These are phyloP conservation scores for Danaus plexippus DNA, from an alignment of 1,140 invertebrate genomes.

Conservation along the genomic window DNA sequence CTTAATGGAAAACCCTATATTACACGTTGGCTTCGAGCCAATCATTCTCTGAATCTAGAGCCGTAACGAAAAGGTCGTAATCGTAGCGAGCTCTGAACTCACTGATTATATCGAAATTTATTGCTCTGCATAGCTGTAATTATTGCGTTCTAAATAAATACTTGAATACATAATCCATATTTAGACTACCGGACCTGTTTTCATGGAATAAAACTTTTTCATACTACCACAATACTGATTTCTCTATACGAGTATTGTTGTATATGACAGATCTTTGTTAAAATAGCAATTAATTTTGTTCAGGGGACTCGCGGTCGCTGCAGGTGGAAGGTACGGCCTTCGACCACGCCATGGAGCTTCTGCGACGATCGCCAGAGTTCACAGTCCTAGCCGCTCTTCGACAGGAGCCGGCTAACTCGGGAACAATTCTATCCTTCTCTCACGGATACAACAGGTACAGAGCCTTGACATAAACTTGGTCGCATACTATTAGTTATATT, in stretches of 20 bases:
- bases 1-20: too few relatives aligned
- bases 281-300: neutral
- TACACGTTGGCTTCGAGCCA: too few relatives aligned
- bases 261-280: too few relatives aligned
- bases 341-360: constrained; percentile 76
- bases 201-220: too few relatives aligned
- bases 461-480: too few relatives aligned
- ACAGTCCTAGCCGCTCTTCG: constrained; percentile 83
- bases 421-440: constrained; percentile 86
- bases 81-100: constrained; percentile 13
- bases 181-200: neutral
- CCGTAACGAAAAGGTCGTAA: constrained; percentile 5
- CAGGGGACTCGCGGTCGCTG: constrained; percentile 82
- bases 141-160: constrained; percentile 21
- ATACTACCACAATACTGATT: too few relatives aligned
- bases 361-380: constrained; percentile 82
- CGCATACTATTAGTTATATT: too few relatives aligned
- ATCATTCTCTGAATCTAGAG: too few relatives aligned
- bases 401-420: constrained; percentile 86
- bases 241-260: too few relatives aligned
- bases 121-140: constrained; percentile 18
- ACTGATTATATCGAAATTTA: constrained; percentile 31
- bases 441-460: constrained; percentile 80
- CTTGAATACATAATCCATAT: constrained; percentile 4
- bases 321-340: constrained; percentile 78